Evolutionary conservation across 1,140 invertebrate genomes (phyloP).

Genomic region (Anoplolepis gracilipes): DNA sequence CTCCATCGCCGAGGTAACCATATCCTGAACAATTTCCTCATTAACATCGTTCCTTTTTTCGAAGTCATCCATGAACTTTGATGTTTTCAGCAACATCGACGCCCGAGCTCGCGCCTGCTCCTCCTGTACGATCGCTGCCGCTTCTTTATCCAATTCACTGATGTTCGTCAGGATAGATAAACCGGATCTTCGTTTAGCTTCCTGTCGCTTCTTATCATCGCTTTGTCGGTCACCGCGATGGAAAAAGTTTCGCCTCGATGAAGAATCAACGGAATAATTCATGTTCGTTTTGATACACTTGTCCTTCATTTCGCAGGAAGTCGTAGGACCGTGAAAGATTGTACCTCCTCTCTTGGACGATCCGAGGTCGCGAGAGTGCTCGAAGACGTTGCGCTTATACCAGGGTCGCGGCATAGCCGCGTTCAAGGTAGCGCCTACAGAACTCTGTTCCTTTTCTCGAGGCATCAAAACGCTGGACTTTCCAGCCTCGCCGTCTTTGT

Average conservation of each 20-base stretch:
- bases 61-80: conserved; percentile 78
- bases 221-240: conserved; percentile 79
- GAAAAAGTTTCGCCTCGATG: conserved; percentile 79
- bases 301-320: conserved; percentile 68
- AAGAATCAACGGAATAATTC: conserved; percentile 71
- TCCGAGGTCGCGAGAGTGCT: conserved; percentile 68
- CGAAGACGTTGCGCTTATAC: conserved; percentile 87
- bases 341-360: conserved; percentile 66
- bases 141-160: conserved; percentile 92
- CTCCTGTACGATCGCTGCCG: conserved; percentile 90
- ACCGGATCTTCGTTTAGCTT: conserved; percentile 87
- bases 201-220: conserved; percentile 80
- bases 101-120: conserved; percentile 84
- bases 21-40: conserved; percentile 80
- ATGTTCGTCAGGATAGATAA: conserved; percentile 91
- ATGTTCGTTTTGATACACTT: conserved; percentile 65
- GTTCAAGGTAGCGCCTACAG: conserved; percentile 80
- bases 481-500: neutral
- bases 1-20: conserved; percentile 79
- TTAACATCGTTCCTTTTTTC: conserved; percentile 79
- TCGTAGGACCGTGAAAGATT: conserved; percentile 56
- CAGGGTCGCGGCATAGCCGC: conserved; percentile 87
- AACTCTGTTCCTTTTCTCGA: conserved; percentile 27
- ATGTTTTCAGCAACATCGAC: conserved; percentile 79
- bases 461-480: neutral